A percentile compares a stretch with the other conserved stretches of the same genome.
These are phyloP conservation scores for Prorops nasuta DNA, from an alignment of 1,140 invertebrate species.

Conservation along the genomic window DNA sequence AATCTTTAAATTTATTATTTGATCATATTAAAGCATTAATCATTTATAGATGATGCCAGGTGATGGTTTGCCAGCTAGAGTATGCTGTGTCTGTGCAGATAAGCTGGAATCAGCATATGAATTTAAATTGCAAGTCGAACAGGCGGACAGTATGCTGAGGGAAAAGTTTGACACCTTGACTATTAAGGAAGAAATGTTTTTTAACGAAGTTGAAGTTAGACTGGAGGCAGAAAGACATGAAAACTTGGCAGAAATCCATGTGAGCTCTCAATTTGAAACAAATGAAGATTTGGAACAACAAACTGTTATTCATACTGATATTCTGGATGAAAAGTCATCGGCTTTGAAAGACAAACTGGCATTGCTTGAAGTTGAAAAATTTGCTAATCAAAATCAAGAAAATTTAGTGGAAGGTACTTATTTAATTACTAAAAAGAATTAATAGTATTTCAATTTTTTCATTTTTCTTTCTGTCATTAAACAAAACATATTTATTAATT, in stretches of 20 bases:
- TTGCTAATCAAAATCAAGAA: slow-evolving; percentile 26
- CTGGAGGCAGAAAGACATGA: slow-evolving; percentile 34
- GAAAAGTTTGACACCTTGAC: slow-evolving; percentile 53
- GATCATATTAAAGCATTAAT: too few relatives aligned
- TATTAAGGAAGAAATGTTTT: slow-evolving; percentile 50
- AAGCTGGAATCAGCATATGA: slow-evolving; percentile 64
- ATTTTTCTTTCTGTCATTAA: too few relatives aligned
- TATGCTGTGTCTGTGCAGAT: slow-evolving; percentile 62
- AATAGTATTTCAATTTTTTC: too few relatives aligned
- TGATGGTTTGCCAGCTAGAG: slow-evolving; percentile 64
- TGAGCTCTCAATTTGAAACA: slow-evolving; percentile 33
- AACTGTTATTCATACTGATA: slow-evolving; percentile 44
- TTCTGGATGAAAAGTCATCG: slow-evolving; percentile 25
- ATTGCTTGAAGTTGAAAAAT: slow-evolving; percentile 41
- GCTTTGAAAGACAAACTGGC: slow-evolving; percentile 46
- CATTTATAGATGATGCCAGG: slow-evolving; percentile 55
- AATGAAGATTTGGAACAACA: slow-evolving; percentile 39
- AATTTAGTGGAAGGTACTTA: slow-evolving; percentile 8
- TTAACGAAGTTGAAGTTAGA: slow-evolving; percentile 48
- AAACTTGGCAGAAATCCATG: slow-evolving; percentile 23
- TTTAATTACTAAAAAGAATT: neutral
- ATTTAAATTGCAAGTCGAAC: slow-evolving; percentile 65
- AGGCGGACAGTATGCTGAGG: slow-evolving; percentile 59
- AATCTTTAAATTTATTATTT: neutral
- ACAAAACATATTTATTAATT: too few relatives aligned